Base-by-base conservation (phyloP, 1,140 invertebrate genomes). In the Agrilus planipennis region DNA sequence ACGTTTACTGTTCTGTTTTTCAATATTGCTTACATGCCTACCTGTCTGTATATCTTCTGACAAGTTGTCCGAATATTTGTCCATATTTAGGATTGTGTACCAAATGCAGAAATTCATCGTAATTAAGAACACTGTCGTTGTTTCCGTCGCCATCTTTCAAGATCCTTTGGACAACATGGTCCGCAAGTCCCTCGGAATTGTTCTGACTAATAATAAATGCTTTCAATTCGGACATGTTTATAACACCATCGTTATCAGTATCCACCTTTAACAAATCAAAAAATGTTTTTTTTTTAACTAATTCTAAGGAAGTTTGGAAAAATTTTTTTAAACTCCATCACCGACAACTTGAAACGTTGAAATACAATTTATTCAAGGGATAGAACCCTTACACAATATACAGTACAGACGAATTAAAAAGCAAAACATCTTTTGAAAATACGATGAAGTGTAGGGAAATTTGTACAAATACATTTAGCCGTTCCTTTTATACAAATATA, bases 51-150 rank as follows among this genome's bases (percentile, higher is more conserved):
- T 11, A 36, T 43, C 50, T 35, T 3, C 35, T 46, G 9, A 53
- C 29, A 25, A 54, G 64, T 46, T 73, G 64, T 34, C 73, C 70
- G 58, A 76, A 75, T 35, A 73, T 58, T 42, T 71, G 62, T 55
- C 73, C 67, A 51, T 74, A 68, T 47, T 76, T 73, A 37, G 79
- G 68, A 43, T 68, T 63, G 55, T 74, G 65, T 52, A 86, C 81
- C 79, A 90, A 81, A 10, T 69, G 63, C 28, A 85, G 72, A 55
- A 89, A 90, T 66, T 90, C 86, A 16, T 75, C 66, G 56, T 81
- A 87, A 49, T 80, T 75, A 34, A 89, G 58, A 34, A 75, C 73
- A 3, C 81, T 80, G 50, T 83, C 77, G 50, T 75, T 70, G 59
- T 89, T 73, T 11, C 63, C 57, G 63, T 90, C 86, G 9, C 76